Evolutionary conservation across 2,113 vertebrate genomes (phyloP).

Genomic region (Sigmodon hispidus): DNA sequence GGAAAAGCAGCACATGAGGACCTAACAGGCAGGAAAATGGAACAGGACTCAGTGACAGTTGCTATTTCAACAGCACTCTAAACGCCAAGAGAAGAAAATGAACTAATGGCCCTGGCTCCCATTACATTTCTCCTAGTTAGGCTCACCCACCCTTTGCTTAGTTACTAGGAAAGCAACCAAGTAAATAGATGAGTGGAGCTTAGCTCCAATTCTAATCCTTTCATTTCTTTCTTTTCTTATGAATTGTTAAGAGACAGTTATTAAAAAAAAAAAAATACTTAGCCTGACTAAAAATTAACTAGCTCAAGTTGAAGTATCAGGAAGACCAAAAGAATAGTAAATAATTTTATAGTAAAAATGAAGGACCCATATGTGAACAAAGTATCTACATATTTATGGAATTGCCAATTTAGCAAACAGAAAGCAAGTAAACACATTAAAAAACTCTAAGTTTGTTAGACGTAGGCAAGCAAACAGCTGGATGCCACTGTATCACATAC

Average conservation of each 20-base stretch:
- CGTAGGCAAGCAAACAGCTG: background rate
- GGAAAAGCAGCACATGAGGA: background rate
- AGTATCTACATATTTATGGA: background rate
- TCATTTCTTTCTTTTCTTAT: background rate
- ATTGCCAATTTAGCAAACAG: background rate
- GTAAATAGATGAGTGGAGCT: background rate
- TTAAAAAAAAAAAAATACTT: background rate
- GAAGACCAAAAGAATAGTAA: background rate
- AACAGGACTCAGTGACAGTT: background rate
- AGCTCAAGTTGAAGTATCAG: conserved; percentile 27
- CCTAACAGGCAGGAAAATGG: background rate
- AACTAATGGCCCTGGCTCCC: background rate
- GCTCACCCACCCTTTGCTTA: background rate
- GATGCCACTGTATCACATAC: background rate
- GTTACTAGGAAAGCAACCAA: conserved; percentile 2
- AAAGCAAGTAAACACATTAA: background rate
- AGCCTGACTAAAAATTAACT: conserved; percentile 16
- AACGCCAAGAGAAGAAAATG: background rate
- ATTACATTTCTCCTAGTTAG: background rate
- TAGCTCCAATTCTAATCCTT: background rate
- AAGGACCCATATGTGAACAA: conserved; percentile 22
- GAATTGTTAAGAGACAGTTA: background rate
- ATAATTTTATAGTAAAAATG: conserved; percentile 38
- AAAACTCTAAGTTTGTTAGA: background rate
- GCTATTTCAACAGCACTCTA: background rate